Base-by-base conservation (phyloP, 2,797 vertebrate genomes). In the Arremon brunneinucha region DNA sequence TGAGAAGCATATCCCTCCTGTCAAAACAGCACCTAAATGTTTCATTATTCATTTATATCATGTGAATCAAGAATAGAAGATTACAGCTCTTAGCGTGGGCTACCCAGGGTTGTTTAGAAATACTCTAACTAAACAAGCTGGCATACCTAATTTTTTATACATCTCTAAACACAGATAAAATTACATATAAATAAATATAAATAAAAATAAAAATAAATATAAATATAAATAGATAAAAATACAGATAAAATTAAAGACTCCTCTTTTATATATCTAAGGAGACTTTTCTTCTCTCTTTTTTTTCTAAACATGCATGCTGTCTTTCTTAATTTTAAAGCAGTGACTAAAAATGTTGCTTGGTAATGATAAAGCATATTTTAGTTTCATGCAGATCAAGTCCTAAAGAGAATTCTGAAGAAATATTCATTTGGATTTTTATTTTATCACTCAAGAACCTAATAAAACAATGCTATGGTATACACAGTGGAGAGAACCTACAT, bases 261-360 rank as follows among this genome's bases (percentile, higher is more conserved):
- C 5, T 53, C 7, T 67, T 53, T 62, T 21, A 12, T 26, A 8
- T 71, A 52, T 52, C 20, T 77, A 52, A 46, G 28, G 14, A 53
- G 6, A 26, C 0, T 19, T 6, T 32, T 50, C 6, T 23, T 18
- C 26, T 55, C 4, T 27, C 18, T 24, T 37, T 23, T 35, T 52
- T 41, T 14, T n/a, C 13, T 34, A 8, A 4, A 26, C 0, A 6
- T 26, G 2, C 8, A 43, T 26, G 4, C 7, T 69, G 22, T 8
- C 18, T 35, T 71, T 41, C 64, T 41, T 4, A 41, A 75, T 85
- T 93, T 93, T 72, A 88, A 76, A 76, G 14, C 8, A 52, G 18
- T 44, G 69, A 52, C 35, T 55, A 47, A 80, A 72, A 56, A 32
- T 23, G 1, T 49, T 22, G 15, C 35, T 68, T 69, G 4, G 6